Percentiles rank a stretch among this genome's conserved stretches.
phyloP scores from a whole-genome alignment of 2,113 vertebrate species.

The Ammodytes marinus region DNA sequence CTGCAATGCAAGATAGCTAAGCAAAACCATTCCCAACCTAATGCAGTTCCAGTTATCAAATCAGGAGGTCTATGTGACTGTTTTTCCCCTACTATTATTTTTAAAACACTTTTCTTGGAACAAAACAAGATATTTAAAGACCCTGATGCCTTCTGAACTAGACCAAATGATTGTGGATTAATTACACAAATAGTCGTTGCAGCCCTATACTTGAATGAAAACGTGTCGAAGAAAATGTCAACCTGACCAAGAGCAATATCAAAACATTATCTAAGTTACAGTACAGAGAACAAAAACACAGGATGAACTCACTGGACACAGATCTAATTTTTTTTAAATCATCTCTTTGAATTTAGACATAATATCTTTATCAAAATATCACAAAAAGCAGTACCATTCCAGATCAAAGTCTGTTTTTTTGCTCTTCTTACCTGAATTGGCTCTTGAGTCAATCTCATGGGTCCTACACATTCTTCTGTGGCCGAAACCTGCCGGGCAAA shows the following conservation, averaged over 20 bases:
- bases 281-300: background rate
- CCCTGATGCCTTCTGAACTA: too few species aligned
- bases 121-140: background rate
- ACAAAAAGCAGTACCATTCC: background rate
- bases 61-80: background rate
- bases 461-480: slow-evolving; percentile 92
- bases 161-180: background rate
- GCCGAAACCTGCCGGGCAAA: slow-evolving; percentile 86
- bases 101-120: background rate
- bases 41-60: background rate
- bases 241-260: background rate
- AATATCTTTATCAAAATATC: background rate
- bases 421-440: slow-evolving; percentile 90
- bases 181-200: background rate
- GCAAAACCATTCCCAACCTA: background rate
- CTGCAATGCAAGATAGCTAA: background rate
- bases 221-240: background rate
- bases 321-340: background rate
- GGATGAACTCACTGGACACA: background rate
- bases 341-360: background rate
- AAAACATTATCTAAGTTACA: background rate
- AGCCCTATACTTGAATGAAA: background rate
- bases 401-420: background rate
- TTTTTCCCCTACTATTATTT: background rate
- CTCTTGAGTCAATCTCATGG: slow-evolving; percentile 95